Evolutionary conservation across 1,140 invertebrate species (phyloP), one percentile per base, ranked within the genome.

Genomic region (Trachymyrmex septentrionalis): DNA sequence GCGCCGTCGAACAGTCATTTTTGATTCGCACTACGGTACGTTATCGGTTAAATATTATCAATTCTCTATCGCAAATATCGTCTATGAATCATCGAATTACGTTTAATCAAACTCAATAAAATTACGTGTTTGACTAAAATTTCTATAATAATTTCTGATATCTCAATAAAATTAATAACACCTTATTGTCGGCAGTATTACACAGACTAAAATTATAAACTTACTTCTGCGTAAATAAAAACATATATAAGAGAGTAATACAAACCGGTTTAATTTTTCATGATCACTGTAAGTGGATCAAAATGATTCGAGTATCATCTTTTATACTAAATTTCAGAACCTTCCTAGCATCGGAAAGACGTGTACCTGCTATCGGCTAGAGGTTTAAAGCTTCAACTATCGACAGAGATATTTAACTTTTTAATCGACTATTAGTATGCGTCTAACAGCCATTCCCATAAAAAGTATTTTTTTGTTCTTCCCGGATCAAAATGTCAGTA

Each of bases 101-200:
- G 59, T 21, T 0, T 57, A n/a, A 44, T 71, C 5, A 19, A 64
- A n/a, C 2, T 34, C 1, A 5, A 44, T 5, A 21, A 16, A 55
- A 69, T 1, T 3, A 7, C 38, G n/a, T 7, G n/a, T 59, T 59
- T 59, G 14, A 24, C 34, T 3, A 38, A 76, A 24, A 59, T 59
- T 73, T 73, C 1, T 3, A 38, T 38, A 44, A 7, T 38, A 76
- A 61, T 24, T 76, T 27, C 5, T 19, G 19, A 24, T 24, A 38
- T 50, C 19, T 78, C 10, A 30, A 61, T 61, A 5, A 76, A 76
- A 48, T 73, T 63, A 63, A 14, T 44, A 44, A 61, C 61, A 63
- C n/a, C 34, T 3, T 24, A 57, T 59, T 59, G 24, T 44, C 3
- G n/a, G 7, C n/a, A 76, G 1, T 44, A 38, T 38, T 38, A 38